Evolutionary conservation across 1,140 invertebrate genomes (phyloP).

Genomic region (Drosophila lacertosa): DNA sequence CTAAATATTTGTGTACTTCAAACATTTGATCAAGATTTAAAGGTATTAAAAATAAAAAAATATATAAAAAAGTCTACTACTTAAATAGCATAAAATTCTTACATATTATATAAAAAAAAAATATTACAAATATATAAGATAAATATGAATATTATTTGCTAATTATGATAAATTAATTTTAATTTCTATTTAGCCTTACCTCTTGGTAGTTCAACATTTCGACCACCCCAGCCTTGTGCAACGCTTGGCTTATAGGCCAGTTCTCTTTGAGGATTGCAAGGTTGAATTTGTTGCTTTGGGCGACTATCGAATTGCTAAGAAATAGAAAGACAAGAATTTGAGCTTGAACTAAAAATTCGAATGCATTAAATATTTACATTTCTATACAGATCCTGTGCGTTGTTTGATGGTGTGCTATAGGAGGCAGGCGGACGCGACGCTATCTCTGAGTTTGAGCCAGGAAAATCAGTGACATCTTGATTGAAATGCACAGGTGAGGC

Average conservation of each 20-base stretch:
- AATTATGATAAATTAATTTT: neutral
- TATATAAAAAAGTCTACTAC: too few relatives aligned
- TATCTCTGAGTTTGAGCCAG: neutral
- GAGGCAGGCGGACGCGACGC: neutral
- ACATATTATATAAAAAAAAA: too few relatives aligned
- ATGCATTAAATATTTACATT: constrained; percentile 29
- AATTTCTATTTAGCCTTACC: constrained; percentile 47
- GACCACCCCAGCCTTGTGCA: constrained; percentile 85
- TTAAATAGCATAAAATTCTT: too few relatives aligned
- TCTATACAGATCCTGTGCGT: constrained; percentile 11
- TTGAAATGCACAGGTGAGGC: constrained; percentile 33
- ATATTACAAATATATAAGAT: too few relatives aligned
- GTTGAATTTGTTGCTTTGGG: constrained; percentile 8
- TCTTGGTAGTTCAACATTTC: constrained; percentile 67
- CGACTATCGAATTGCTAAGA: neutral
- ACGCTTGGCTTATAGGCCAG: constrained; percentile 85
- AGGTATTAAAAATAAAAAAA: too few relatives aligned
- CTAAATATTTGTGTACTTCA: neutral
- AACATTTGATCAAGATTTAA: neutral
- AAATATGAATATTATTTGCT: too few relatives aligned
- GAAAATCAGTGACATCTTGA: constrained; percentile 34
- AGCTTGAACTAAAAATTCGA: neutral
- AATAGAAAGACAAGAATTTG: too few relatives aligned
- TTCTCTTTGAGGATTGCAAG: constrained; percentile 63
- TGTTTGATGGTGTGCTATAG: neutral